A percentile compares a stretch with the other conserved stretches of the same genome.
phyloP scores from a whole-genome alignment of 2,797 vertebrate genomes.

The Acropternis orthonyx region DNA sequence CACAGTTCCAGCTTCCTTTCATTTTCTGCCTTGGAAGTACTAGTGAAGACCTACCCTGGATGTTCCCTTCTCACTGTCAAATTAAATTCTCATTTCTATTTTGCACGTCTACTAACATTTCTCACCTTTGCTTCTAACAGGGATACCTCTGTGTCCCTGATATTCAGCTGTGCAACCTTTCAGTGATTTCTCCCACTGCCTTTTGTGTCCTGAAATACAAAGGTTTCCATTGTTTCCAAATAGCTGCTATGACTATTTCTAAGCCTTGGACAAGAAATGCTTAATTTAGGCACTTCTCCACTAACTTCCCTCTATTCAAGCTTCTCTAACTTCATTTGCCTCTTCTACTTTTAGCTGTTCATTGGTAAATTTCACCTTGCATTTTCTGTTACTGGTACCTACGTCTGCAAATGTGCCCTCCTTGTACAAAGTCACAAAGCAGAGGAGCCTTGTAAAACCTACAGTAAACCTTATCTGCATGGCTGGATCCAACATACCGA shows the following conservation, averaged over 20 bases:
- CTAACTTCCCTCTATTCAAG: not conserved
- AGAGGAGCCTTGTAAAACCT: not conserved
- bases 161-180: not conserved
- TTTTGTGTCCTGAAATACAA: constrained; percentile 1
- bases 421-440: not conserved
- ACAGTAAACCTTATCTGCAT: not conserved
- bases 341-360: not conserved
- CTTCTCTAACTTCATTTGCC: not conserved
- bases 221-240: constrained; percentile 8
- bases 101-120: not conserved
- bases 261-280: not conserved
- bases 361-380: not conserved
- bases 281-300: not conserved
- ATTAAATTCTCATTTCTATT: not conserved
- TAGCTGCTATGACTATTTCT: not conserved
- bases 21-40: not conserved
- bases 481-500: not conserved
- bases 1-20: not conserved
- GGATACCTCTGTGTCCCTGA: not conserved
- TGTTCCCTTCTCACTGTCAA: not conserved
- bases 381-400: not conserved
- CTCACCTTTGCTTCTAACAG: not conserved
- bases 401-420: not conserved
- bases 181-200: not conserved
- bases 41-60: not conserved